Evolutionary conservation across 1,140 invertebrate species (phyloP).

Genomic region (Ceratosolen solmsi): DNA sequence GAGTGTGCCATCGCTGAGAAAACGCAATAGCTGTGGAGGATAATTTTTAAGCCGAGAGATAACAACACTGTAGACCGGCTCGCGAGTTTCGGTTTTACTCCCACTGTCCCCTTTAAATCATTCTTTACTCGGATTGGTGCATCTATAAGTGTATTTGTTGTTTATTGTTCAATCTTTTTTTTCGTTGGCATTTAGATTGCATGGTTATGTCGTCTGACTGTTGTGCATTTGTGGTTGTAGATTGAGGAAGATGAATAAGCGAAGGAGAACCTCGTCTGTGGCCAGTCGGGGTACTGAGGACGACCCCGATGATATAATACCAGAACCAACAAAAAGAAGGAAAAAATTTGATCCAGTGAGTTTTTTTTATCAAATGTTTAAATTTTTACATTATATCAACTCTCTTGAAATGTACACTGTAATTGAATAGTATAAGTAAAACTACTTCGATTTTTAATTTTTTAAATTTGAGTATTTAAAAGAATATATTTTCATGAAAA

Average conservation of each 20-base stretch:
- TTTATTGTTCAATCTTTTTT: conserved; percentile 32
- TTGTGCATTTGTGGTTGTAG: conserved; percentile 27
- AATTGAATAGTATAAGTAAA: not conserved
- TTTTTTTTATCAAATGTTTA: not conserved
- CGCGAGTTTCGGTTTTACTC: conserved; percentile 14
- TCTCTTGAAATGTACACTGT: not conserved
- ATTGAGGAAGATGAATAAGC: conserved; percentile 76
- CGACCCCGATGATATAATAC: conserved; percentile 72
- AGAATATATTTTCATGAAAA: not conserved
- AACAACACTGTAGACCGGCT: conserved; percentile 18
- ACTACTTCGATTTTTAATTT: not conserved
- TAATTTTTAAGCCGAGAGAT: not conserved
- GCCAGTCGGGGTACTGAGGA: conserved; percentile 80
- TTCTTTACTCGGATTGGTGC: conserved; percentile 37
- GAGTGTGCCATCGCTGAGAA: conserved; percentile 26
- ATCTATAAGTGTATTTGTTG: conserved; percentile 43
- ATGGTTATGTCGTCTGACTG: conserved; percentile 29
- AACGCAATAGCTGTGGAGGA: conserved; percentile 5
- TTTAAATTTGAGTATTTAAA: not conserved
- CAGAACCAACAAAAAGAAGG: conserved; percentile 71
- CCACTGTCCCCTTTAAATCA: conserved; percentile 4
- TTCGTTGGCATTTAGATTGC: conserved; percentile 23
- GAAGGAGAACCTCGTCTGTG: conserved; percentile 80
- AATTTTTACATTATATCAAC: not conserved
- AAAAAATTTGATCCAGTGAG: conserved; percentile 76